Evolutionary conservation across 2,888 invertebrate species (phyloP), one percentile per base, ranked within the genome.

Genomic region (Choreutis nemorana): DNA sequence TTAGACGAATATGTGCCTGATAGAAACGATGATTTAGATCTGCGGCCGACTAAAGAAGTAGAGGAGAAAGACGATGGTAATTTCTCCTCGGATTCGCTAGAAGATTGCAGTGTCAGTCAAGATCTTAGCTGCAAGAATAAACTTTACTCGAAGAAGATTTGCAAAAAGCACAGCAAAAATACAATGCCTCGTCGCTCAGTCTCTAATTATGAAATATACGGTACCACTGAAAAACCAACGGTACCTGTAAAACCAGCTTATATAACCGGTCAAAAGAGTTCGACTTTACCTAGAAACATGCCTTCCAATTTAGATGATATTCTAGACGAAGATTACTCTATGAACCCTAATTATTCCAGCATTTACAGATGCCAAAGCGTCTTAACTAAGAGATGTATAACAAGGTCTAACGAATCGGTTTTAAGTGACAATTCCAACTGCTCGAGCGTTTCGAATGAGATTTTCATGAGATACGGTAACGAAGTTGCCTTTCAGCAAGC

Each of bases 51-150:
- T 3, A 73, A 63, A 44, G 67, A 72, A 37, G 42, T 50, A 1
- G 55, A 54, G 25, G 57, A 59, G 25, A 75, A 78, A 32, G 87
- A 86, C 0, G 87, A 87, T 24, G 87, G 85, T 0, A 88, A 87
- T 46, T 89, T 90, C 44, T 90, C 90, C 28, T 90, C 90, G 0
- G 91, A 91, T 64, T 90, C 90, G 1, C 61, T 91, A 29, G 90
- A 91, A 63, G 89, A 87, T 37, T 85, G 83, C 45, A 83, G 85
- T 49, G 58, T 84, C 0, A 81, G 81, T 39, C 73, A 81, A 44
- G 81, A 82, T 26, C 68, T 65, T 8, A 77, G 73, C 37, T 77
- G 77, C 40, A 63, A 78, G 43, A 81, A 78, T 33, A 81, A 81
- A 48, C 50, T 56, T 35, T 83, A 55, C 52, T 82, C 65, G 4